Evolutionary conservation across 2,113 vertebrate genomes (phyloP), one percentile per base, ranked within the genome.

Genomic region (Bujurquina vittata): DNA sequence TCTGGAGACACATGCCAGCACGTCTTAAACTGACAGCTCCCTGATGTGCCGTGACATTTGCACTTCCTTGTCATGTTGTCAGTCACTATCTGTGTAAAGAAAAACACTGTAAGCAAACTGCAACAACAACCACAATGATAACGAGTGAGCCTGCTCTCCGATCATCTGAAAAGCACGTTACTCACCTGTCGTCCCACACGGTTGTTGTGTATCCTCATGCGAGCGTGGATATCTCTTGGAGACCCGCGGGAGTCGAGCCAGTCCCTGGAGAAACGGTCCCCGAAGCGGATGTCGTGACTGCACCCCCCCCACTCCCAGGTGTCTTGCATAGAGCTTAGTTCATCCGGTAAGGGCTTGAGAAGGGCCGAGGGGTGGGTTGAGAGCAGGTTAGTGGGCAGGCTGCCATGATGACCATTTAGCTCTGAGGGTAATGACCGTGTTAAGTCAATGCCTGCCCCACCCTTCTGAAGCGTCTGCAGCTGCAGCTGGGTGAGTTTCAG

Each of bases 251-350:
- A 96, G 92, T 97, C 97, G 55, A 98, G 95, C 95, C 97, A 98
- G 84, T 98, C 97, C 40, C 96, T 95, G 89, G 97, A 97, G 91
- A 98, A 97, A 87, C 96, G 97, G 79, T 98, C 96, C 46, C 97
- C 97, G 67, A 97, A 97, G 62, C 96, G 95, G 79, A 96, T 92
- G 77, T 98, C 96, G 7, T 97, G 97, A 81, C 96, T 97, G 91
- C 97, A 98, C 83, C 97, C 97, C 15, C 97, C 96, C 97, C 97
- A 98, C 93, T 98, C 97, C 97, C 97, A 98, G 26, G 97, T 97
- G 88, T 98, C 97, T 92, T 98, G 97, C 78, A 96, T 93, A 26
- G 96, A 91, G n/a, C 95, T 95, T 18, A 92, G 61, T 54, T 95
- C 95, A 60, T 96, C 95, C 1, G 96, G 94, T 49, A 94, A 84